phyloP scores from a whole-genome alignment of 2,797 vertebrate species.

The Coendou prehensilis region DNA sequence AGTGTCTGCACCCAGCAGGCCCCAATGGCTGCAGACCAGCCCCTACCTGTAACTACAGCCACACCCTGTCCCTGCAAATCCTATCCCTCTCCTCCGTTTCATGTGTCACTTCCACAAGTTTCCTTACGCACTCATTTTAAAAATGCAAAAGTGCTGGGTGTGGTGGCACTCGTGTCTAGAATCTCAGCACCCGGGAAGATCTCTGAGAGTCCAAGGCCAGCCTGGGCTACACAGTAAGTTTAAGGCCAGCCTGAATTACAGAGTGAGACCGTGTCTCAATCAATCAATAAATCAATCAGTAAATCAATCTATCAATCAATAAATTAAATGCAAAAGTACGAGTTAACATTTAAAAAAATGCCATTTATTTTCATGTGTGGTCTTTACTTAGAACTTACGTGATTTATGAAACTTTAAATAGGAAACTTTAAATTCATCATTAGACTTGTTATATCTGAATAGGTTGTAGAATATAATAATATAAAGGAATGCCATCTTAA shows the following conservation, averaged over 20 bases:
- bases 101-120: neutral
- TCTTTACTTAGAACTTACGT: neutral
- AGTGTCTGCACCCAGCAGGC: rapidly evolving
- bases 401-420: neutral
- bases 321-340: neutral
- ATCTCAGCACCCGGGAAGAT: neutral
- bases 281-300: too few relatives aligned
- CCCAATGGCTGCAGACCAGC: neutral
- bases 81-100: neutral
- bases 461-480: neutral
- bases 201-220: neutral
- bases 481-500: neutral
- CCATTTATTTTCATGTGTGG: neutral
- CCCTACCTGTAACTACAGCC: neutral
- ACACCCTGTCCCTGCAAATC: neutral
- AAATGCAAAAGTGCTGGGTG: neutral
- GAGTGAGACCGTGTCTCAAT: neutral
- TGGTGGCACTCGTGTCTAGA: neutral
- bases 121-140: neutral
- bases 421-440: neutral
- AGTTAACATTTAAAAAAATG: neutral
- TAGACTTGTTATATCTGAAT: neutral
- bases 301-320: too few relatives aligned
- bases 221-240: neutral
- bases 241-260: neutral